Base-by-base conservation (phyloP, 2,113 vertebrate species). In the Misgurnus mizolepis region DNA sequence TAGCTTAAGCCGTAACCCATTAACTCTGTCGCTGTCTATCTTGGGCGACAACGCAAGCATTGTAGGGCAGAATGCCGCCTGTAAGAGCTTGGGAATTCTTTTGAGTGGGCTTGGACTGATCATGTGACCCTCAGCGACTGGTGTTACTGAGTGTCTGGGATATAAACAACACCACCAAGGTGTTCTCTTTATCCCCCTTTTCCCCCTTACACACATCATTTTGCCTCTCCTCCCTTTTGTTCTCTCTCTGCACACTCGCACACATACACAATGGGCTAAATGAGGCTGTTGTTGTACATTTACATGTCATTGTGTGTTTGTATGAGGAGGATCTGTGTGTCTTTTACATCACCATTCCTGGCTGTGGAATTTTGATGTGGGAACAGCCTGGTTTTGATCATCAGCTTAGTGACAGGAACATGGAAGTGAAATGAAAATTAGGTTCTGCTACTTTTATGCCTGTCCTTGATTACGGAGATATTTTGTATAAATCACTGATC, bases 21-120 rank as follows among this genome's bases (percentile, higher is more conserved):
- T 92, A 92, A 92, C 89, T 91, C 90, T 84, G 86, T 88, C 87
- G 89, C 90, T 87, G 87, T 90, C 88, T 53, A 27, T 70, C 53
- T 49, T 15, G 67, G 43, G 60, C 83, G 76, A 91, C 91, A 92
- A 85, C 88, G 87, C 87, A 83, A 72, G 87, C 88, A 90, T 93
- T 93, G 92, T 93, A 67, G 80, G 50, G n/a, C 41, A 56, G 10
- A 81, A 14, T 74, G 78, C 62, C 85, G 85, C 86, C 88, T 89
- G 87, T 88, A 85, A 91, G 89, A 68, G 87, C 86, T 89, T 74
- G 88, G 90, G 90, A 93, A 92, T 92, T 89, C 85, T 58, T 84
- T 89, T 84, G 87, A 91, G 88, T 88, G 86, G 88, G 89, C 85
- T 85, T 82, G 88, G 84, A 86, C 78, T 82, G 85, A 81, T 83